Evolutionary conservation across 2,888 invertebrate species (phyloP).

Genomic region (Hirtodrosophila cameraria): DNA sequence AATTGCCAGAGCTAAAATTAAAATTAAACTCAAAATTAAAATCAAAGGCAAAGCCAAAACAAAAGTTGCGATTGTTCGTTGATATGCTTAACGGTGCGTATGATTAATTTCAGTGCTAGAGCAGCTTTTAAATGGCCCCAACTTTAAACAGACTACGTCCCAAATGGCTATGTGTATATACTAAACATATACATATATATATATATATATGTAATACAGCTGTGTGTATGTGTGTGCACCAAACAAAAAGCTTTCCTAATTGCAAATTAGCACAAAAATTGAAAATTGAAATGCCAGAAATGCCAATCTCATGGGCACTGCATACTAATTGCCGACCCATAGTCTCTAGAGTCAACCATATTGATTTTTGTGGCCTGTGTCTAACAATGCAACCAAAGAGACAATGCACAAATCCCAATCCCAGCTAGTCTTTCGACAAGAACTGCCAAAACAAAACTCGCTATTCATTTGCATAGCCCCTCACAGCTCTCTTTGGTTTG

Average conservation of each 20-base stretch:
- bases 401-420: constrained; percentile 29
- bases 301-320: constrained; percentile 30
- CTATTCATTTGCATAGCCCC: constrained; percentile 21
- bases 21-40: too few species aligned
- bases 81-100: constrained; percentile 65
- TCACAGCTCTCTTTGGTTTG: background rate
- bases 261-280: constrained; percentile 66
- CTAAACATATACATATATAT: too few species aligned
- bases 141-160: constrained; percentile 1
- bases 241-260: constrained; percentile 48
- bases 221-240: background rate
- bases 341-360: constrained; percentile 28
- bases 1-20: constrained; percentile 11
- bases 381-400: background rate
- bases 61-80: constrained; percentile 28
- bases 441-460: background rate
- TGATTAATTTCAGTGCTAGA: constrained; percentile 59
- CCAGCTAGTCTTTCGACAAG: constrained; percentile 1
- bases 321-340: constrained; percentile 48
- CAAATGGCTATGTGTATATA: background rate
- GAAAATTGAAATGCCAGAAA: constrained; percentile 45
- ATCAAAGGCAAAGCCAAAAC: background rate
- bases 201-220: too few species aligned
- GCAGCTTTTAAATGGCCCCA: constrained; percentile 11
- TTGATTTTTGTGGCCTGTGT: constrained; percentile 37